phyloP scores from a whole-genome alignment of 2,888 invertebrate species.

The Polydrusus cervinus region DNA sequence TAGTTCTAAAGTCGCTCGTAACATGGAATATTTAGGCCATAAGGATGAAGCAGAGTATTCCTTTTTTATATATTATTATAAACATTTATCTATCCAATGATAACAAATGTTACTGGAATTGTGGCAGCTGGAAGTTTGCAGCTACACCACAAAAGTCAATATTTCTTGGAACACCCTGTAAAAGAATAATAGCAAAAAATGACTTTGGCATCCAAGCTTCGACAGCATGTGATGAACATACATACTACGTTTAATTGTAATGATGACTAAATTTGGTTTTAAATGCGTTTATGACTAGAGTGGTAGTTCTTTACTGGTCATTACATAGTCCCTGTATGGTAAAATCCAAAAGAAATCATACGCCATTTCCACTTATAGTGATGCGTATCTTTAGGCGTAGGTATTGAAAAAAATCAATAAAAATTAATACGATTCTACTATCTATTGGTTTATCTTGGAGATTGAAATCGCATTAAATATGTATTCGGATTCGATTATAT shows the following conservation, averaged over 20 bases:
- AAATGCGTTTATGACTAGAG: slow-evolving; percentile 44
- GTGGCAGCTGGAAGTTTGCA: too few relatives aligned
- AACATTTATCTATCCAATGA: too few relatives aligned
- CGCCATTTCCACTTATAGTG: slow-evolving; percentile 37
- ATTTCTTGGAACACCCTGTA: slow-evolving; percentile 5
- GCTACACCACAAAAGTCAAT: too few relatives aligned
- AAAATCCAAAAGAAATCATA: slow-evolving; percentile 46
- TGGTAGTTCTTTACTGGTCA: slow-evolving; percentile 39
- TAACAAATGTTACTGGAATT: too few relatives aligned
- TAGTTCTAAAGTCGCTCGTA: too few relatives aligned
- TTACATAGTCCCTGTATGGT: slow-evolving; percentile 40
- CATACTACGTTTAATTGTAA: slow-evolving; percentile 49
- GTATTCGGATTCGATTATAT: slow-evolving; percentile 14
- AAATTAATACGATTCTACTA: slow-evolving; percentile 34
- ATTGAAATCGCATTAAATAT: slow-evolving; percentile 35
- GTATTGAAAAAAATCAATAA: slow-evolving; percentile 35
- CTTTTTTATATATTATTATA: too few relatives aligned
- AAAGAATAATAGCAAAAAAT: slow-evolving; percentile 40
- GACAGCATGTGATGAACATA: slow-evolving; percentile 47
- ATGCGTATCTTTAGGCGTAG: slow-evolving; percentile 41
- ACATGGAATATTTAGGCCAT: too few relatives aligned
- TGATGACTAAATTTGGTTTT: slow-evolving; percentile 49
- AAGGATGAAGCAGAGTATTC: too few relatives aligned
- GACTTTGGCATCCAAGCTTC: slow-evolving; percentile 42
- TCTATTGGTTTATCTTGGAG: slow-evolving; percentile 41